Percentiles rank a stretch among this genome's conserved stretches.
Conservation (phyloP, 1,140 invertebrate species). For the Drosophila cardini region DNA sequence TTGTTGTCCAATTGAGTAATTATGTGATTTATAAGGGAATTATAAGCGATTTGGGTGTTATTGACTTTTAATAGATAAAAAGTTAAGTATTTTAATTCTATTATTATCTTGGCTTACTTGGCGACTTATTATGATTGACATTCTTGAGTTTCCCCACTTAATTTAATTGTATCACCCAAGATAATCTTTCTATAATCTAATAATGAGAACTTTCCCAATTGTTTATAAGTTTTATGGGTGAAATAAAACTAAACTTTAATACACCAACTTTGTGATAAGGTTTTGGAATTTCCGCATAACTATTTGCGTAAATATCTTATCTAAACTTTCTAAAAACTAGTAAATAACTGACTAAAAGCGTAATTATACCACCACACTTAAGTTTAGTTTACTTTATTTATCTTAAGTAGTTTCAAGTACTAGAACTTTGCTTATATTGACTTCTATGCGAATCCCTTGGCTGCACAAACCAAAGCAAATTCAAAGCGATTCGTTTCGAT, state of each 20-base stretch:
- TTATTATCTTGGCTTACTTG: too few species aligned
- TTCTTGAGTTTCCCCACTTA: too few species aligned
- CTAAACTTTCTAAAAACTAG: not conserved
- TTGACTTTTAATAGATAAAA: not conserved
- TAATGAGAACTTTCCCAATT: too few species aligned
- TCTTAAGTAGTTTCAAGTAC: not conserved
- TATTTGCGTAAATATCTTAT: constrained; percentile 10
- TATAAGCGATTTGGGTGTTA: not conserved
- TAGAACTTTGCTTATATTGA: not conserved
- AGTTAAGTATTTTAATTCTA: too few species aligned
- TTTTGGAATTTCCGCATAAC: not conserved
- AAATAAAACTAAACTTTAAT: too few species aligned
- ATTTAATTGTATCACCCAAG: too few species aligned
- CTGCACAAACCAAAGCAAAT: constrained; percentile 34
- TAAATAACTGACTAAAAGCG: not conserved
- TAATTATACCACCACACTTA: too few species aligned
- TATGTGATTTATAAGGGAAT: not conserved
- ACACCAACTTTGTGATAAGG: not conserved
- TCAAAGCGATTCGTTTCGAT: constrained; percentile 35
- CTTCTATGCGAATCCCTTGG: constrained; percentile 42
- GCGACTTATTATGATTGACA: too few species aligned
- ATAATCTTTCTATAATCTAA: too few species aligned
- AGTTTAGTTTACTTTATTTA: too few species aligned
- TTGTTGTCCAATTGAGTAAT: not conserved
- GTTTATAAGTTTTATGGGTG: too few species aligned